Base-by-base conservation (phyloP, 2,797 vertebrate species). In the Acanthiza pusilla region DNA sequence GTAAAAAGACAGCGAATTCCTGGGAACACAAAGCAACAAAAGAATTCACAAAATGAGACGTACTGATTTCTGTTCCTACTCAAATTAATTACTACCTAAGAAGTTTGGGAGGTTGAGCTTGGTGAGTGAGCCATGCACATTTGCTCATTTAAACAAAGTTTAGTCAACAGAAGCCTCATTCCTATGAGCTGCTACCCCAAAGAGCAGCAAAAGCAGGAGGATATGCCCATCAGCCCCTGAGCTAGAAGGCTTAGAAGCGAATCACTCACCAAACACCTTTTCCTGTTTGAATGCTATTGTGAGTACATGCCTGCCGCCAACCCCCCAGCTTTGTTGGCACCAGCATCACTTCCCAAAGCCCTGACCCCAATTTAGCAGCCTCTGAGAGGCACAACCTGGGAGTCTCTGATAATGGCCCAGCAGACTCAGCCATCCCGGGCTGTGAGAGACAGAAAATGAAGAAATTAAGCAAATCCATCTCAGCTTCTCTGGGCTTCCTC, bases 331-430 rank as follows among this genome's bases (percentile, higher is more conserved):
- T 51, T 60, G 25, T 6, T 36, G 5, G 0, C 67, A 20, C 19
- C 2, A 61, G 55, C 34, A 34, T 13, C 81, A 5, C 51, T 68
- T 5, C 65, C 70, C 76, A 68, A 57, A 87, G 57, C 40, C 27
- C 60, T 50, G 43, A 62, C 4, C 43, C 30, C 13, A 7, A 2
- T 42, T 47, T 30, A 13, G 38, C 81, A 83, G 11, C 32, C 50
- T 61, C 47, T 47, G 19, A 8, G 8, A 57, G 48, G 29, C 34
- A 40, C 0, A 0, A 32, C 42, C 57, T 29, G 10, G 0, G 3
- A 57, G 53, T 21, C 13, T 57, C 47, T 0, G 1, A 5, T 13
- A 76, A 62, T 0, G 0, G n/a, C 36, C 61, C 60, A 16, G 12
- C 67, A 82, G 72, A 21, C 76, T 18, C 38, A 42, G 45, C 4